Conservation (phyloP, 2,797 vertebrate genomes). For the Cossypha caffra region DNA sequence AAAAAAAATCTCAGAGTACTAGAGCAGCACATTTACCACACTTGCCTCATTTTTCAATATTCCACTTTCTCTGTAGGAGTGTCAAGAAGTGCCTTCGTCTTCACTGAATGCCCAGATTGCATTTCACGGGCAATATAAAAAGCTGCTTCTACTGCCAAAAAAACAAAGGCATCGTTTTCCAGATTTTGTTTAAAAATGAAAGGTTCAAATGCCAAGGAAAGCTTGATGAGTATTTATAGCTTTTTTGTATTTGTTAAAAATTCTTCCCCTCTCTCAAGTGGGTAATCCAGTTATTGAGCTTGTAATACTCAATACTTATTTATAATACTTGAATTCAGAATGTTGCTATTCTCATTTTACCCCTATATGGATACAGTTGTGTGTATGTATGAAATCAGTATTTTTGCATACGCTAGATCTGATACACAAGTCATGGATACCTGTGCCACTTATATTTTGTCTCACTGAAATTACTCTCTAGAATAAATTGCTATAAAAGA, state of each 20-base stretch:
- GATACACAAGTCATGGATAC: not conserved
- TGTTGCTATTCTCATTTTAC: not conserved
- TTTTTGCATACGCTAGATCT: not conserved
- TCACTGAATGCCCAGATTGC: not conserved
- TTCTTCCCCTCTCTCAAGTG: not conserved
- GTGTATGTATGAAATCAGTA: not conserved
- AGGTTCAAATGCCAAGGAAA: not conserved
- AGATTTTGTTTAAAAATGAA: not conserved
- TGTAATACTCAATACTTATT: not conserved
- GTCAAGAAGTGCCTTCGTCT: conserved; percentile 61
- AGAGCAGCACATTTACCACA: not conserved
- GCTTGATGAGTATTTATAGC: not conserved
- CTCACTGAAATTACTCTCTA: not conserved
- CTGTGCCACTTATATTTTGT: not conserved
- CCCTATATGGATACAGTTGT: not conserved
- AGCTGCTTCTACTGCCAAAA: conserved; percentile 13
- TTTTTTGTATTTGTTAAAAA: not conserved
- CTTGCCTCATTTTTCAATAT: not conserved
- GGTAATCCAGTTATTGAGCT: not conserved
- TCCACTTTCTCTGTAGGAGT: not conserved
- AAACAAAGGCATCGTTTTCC: not conserved
- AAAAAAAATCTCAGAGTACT: not conserved
- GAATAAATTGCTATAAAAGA: not conserved
- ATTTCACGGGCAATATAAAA: not conserved
- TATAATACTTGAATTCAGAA: not conserved